These are phyloP conservation scores for Spatulosminthurus flaviceps DNA, from an alignment of 2,888 invertebrate genomes.

Conservation along the genomic window DNA sequence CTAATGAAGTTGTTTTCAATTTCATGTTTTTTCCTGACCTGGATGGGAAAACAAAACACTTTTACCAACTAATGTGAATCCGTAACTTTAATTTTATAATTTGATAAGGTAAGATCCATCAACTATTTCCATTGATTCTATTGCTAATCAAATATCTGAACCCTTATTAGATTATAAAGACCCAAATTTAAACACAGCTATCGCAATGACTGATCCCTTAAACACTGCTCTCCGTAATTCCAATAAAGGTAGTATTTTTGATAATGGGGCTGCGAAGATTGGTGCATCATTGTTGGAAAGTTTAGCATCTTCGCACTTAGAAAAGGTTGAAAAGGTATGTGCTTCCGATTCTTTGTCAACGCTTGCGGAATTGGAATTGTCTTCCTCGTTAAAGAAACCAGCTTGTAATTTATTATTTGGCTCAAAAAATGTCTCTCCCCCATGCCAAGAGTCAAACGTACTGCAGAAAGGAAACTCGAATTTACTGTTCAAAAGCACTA, in stretches of 20 bases:
- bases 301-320: conserved; percentile 22
- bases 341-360: neutral
- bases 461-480: neutral
- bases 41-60: neutral
- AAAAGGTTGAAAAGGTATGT: neutral
- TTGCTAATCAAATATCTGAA: neutral
- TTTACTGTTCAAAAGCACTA: neutral
- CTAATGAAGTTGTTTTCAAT: neutral
- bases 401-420: neutral
- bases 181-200: neutral
- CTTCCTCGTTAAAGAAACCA: neutral
- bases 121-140: neutral
- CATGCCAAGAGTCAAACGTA: neutral
- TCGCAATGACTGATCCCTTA: neutral
- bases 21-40: neutral
- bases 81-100: neutral
- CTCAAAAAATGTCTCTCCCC: neutral
- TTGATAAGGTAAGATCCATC: conserved; percentile 45
- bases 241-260: neutral
- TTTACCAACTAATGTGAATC: neutral
- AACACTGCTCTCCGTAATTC: neutral
- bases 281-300: neutral
- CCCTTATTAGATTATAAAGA: neutral
- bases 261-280: neutral
- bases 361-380: neutral